Percentiles rank a stretch among this genome's conserved stretches.
phyloP scores from a whole-genome alignment of 2,888 invertebrate genomes.

The Itoplectis maculator region DNA sequence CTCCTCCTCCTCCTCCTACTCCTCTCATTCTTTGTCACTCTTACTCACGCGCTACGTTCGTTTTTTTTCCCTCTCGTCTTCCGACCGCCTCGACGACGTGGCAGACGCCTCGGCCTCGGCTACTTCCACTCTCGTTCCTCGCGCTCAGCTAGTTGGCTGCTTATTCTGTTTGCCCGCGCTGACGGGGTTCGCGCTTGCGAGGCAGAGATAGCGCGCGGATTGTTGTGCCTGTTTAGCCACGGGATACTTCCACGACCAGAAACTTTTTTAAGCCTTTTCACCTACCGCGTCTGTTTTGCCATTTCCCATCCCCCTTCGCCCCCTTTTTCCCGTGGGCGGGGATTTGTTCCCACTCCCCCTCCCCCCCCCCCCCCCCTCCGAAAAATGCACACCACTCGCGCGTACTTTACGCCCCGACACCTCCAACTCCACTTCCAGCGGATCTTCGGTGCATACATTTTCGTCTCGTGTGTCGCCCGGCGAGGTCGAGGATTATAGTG shows the following conservation, averaged over 20 bases:
- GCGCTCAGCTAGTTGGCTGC: conserved; percentile 51
- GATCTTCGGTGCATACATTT: conserved; percentile 20
- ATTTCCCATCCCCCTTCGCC: neutral
- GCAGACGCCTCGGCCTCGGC: conserved; percentile 9
- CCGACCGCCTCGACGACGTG: conserved; percentile 27
- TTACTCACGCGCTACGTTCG: conserved; percentile 30
- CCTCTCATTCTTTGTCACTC: conserved; percentile 57
- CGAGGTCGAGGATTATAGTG: conserved; percentile 53
- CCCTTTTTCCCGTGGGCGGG: neutral
- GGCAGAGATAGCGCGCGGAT: conserved; percentile 47
- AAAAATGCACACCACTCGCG: neutral
- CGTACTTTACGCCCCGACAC: conserved; percentile 8
- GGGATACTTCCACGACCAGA: conserved; percentile 51
- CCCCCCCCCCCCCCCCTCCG: no score
- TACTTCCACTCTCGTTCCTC: conserved; percentile 55
- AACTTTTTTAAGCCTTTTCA: conserved; percentile 58
- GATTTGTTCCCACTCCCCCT: no score
- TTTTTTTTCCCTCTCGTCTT: conserved; percentile 29
- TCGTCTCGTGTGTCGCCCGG: conserved; percentile 47
- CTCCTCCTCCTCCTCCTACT: neutral
- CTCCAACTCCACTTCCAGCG: conserved; percentile 12
- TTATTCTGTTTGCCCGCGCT: conserved; percentile 41
- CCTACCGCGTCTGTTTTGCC: no score
- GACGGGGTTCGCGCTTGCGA: conserved; percentile 56
- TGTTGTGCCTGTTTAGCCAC: conserved; percentile 63